A percentile compares a stretch with the other conserved stretches of the same genome.
Conservation (phyloP, 2,888 invertebrate species). For the Mesochorus sp. region DNA sequence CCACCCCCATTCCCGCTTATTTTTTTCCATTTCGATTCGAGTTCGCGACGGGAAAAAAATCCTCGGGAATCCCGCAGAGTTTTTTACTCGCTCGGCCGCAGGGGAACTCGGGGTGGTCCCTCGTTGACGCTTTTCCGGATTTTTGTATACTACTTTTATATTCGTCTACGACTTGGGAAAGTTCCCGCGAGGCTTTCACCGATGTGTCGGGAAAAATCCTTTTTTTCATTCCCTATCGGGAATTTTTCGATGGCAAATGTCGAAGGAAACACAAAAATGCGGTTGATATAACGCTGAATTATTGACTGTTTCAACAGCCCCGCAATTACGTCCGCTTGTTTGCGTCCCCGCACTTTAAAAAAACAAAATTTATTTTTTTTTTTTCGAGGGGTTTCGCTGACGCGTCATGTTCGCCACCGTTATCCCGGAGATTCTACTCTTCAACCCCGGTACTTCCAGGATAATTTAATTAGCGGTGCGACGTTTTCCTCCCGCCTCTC, state of each 20-base stretch:
- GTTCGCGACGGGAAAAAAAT: constrained; percentile 1
- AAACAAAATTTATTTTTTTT: constrained; percentile 1
- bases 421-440: constrained; percentile 37
- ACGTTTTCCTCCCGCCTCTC: constrained; percentile 31
- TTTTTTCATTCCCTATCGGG: neutral
- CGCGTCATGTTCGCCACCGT: constrained; percentile 52
- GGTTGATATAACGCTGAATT: too few species aligned
- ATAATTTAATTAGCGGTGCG: constrained; percentile 78
- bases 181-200: neutral
- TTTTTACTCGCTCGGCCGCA: neutral
- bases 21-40: neutral
- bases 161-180: constrained; percentile 6
- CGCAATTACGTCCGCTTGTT: too few species aligned
- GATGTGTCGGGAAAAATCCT: constrained; percentile 4
- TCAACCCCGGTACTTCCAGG: constrained; percentile 69
- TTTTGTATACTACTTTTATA: neutral
- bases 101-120: neutral
- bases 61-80: constrained; percentile 5
- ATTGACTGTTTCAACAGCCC: too few species aligned
- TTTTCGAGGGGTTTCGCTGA: constrained; percentile 39
- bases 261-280: too few species aligned
- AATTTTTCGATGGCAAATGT: too few species aligned
- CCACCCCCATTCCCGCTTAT: neutral
- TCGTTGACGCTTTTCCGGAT: neutral
- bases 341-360: too few species aligned